These are phyloP conservation scores for Andrena praecox DNA, from an alignment of 2,888 invertebrate species.

Conservation along the genomic window DNA sequence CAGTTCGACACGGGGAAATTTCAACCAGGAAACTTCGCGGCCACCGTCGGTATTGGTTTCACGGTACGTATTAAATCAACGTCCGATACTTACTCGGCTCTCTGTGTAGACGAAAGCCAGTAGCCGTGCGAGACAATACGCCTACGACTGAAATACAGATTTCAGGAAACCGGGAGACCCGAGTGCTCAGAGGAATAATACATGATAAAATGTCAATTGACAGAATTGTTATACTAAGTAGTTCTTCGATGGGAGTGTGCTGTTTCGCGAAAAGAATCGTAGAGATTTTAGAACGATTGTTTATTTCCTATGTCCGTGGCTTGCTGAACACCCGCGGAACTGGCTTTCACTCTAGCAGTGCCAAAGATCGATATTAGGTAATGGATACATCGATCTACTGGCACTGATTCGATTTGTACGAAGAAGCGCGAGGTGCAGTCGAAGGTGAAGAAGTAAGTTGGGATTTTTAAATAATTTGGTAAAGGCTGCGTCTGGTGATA, in stretches of 20 bases:
- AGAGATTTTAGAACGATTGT: too few relatives aligned
- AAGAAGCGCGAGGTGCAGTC: not conserved
- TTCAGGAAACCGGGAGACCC: not conserved
- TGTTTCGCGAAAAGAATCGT: too few relatives aligned
- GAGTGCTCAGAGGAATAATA: too few relatives aligned
- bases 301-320: too few relatives aligned
- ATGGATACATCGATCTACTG: not conserved
- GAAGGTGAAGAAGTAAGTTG: not conserved
- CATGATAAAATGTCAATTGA: too few relatives aligned
- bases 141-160: not conserved
- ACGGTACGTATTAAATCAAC: constrained; percentile 89
- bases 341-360: too few relatives aligned
- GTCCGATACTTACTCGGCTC: constrained; percentile 8
- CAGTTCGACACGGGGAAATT: constrained; percentile 97
- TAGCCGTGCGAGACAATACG: not conserved
- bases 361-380: too few relatives aligned
- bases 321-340: too few relatives aligned
- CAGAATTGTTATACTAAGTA: too few relatives aligned
- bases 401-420: too few relatives aligned
- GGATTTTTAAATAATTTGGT: constrained; percentile 6
- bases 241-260: too few relatives aligned
- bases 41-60: constrained; percentile 97
- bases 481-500: constrained; percentile 13
- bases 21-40: constrained; percentile 95
- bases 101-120: constrained; percentile 13